Conservation (phyloP, 1,140 invertebrate species). For the Conus ventricosus region DNA sequence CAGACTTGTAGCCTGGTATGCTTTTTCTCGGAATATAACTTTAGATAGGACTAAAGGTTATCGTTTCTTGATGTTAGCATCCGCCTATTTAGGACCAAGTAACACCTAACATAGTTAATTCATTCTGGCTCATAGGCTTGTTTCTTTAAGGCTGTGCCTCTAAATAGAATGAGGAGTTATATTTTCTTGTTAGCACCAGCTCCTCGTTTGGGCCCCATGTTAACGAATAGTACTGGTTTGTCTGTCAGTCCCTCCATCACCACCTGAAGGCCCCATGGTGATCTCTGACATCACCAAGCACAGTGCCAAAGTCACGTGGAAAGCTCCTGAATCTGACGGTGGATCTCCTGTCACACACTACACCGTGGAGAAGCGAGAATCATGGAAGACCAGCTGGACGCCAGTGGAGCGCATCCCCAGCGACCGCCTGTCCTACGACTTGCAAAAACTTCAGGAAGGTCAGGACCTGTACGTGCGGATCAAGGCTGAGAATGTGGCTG, state of each 20-base stretch:
- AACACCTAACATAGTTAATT: too few species aligned
- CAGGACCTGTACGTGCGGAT: constrained; percentile 81
- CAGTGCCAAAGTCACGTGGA: constrained; percentile 88
- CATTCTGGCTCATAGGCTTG: too few species aligned
- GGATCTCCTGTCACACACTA: constrained; percentile 91
- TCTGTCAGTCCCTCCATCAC: constrained; percentile 60
- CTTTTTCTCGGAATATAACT: too few species aligned
- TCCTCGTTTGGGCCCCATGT: too few species aligned
- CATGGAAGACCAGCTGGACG: constrained; percentile 60
- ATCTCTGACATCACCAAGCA: constrained; percentile 76
- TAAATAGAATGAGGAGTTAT: too few species aligned
- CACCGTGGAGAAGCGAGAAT: constrained; percentile 95
- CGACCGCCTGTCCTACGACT: constrained; percentile 77
- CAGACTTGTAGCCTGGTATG: too few species aligned
- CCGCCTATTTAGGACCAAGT: too few species aligned
- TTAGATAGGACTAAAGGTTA: too few species aligned
- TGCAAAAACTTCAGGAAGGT: constrained; percentile 85
- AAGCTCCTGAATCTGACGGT: constrained; percentile 90
- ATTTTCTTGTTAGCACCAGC: too few species aligned
- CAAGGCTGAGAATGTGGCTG: constrained; percentile 71
- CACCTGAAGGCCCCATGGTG: constrained; percentile 84
- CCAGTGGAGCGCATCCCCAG: constrained; percentile 56
- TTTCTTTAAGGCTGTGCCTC: too few species aligned
- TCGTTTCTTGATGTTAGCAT: too few species aligned
- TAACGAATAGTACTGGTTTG: background rate